Evolutionary conservation across 2,888 invertebrate species (phyloP), one percentile per base, ranked within the genome.

Genomic region (Meiosimyza decipiens): DNA sequence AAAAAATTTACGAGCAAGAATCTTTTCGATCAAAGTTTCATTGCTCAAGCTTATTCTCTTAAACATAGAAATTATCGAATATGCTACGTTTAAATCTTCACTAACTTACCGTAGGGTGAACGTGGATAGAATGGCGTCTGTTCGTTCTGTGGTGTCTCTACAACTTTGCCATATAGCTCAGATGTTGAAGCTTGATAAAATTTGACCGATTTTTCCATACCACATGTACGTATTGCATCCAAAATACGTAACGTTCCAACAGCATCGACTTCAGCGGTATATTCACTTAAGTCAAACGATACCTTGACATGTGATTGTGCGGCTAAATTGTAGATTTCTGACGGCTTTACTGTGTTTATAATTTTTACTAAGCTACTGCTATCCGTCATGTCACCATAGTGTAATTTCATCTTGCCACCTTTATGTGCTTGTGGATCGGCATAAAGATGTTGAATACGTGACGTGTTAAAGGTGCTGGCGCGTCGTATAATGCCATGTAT

Each of bases 231-330:
- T 72, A 98, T 95, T 0, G 98, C 98, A 85, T 98, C 98, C 67
- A 98, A 87, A 50, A 98, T 88, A 77, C 98, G 89, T 33, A 98
- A 89, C 0, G 97, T 97, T 13, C 98, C 98, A n/a, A 98, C 91
- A 0, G 94, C 98, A 87, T 98, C 97, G 1, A 98, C 98, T 89
- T 99, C 98, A 0, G 99, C 98, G 0, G 99, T 99, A 83, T 99
- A 99, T 88, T 99, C 99, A 81, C 98, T 97, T 75, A 99, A 89
- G 84, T 99, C 99, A 85, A 99, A 99, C 0, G 99, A 99, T 52
- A 98, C 97, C 89, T 99, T 99, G 2, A 99, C 99, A 88, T 99
- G 99, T 79, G 98, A 98, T 86, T 99, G 99, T 0, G 99, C 99
- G 1, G 98, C 99, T 76, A 99, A 89, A 89, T 99, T 99, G 86